Evolutionary conservation across 2,113 vertebrate species (phyloP).

Genomic region (Percopsis transmontana): DNA sequence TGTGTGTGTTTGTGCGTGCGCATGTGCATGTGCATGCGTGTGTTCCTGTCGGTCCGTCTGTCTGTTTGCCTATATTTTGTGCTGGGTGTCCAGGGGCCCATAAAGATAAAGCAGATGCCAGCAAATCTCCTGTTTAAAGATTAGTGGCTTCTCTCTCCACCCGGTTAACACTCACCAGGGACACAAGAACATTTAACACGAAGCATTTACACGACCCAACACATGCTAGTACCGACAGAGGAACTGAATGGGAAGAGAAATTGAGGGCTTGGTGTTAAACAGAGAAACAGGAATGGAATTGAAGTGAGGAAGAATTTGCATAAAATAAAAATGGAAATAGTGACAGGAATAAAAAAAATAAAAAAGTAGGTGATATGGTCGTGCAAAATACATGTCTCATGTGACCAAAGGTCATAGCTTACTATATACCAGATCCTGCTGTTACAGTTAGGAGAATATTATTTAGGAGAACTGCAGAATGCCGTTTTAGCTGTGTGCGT

Average conservation of each 20-base stretch:
- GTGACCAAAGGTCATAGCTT: too few relatives aligned
- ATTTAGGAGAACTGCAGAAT: too few relatives aligned
- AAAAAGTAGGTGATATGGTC: too few relatives aligned
- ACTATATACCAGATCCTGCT: too few relatives aligned
- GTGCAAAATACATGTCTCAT: too few relatives aligned
- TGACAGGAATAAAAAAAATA: too few relatives aligned
- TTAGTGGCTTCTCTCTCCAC: slow-evolving; percentile 89
- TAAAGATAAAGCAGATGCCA: slow-evolving; percentile 98
- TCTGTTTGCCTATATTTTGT: slow-evolving; percentile 44
- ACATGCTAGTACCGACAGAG: slow-evolving; percentile 58
- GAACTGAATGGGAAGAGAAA: slow-evolving; percentile 63
- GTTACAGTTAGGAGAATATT: too few relatives aligned
- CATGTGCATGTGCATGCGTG: neutral
- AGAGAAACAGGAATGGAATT: slow-evolving; percentile 79
- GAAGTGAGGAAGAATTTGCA: slow-evolving; percentile 33
- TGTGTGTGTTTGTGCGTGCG: neutral
- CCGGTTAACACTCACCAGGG: slow-evolving; percentile 94
- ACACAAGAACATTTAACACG: slow-evolving; percentile 78
- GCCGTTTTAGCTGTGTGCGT: too few relatives aligned
- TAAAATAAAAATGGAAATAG: too few relatives aligned
- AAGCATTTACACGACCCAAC: slow-evolving; percentile 81
- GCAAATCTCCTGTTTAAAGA: slow-evolving; percentile 97
- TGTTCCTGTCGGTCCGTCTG: slow-evolving; percentile 61
- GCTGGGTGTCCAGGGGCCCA: slow-evolving; percentile 85
- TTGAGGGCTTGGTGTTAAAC: slow-evolving; percentile 52